A percentile compares a stretch with the other conserved stretches of the same genome.
phyloP scores from a whole-genome alignment of 1,140 invertebrate genomes.

The Rhagoletis zephyria region DNA sequence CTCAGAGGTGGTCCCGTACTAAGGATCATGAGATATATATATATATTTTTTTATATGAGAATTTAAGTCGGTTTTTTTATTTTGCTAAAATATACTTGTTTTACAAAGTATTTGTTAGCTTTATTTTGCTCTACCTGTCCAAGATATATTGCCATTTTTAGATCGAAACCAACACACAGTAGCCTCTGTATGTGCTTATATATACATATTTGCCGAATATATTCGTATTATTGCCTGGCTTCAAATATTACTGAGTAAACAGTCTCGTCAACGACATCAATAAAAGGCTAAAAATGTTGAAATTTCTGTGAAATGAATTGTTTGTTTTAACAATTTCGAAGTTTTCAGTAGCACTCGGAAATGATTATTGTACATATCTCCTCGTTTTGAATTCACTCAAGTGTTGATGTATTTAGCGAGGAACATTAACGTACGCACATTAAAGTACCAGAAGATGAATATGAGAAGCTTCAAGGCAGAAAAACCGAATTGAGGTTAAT shows the following conservation, averaged over 20 bases:
- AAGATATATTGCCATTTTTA: no score
- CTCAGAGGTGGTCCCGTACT: no score
- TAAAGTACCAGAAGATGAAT: not conserved
- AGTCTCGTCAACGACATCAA: slow-evolving; percentile 22
- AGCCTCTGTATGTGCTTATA: no score
- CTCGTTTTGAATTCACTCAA: not conserved
- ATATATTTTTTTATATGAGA: no score
- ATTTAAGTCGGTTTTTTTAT: no score
- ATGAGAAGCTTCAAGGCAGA: not conserved
- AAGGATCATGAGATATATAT: no score
- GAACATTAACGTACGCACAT: not conserved
- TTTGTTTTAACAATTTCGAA: slow-evolving; percentile 37
- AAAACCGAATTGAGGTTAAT: not conserved
- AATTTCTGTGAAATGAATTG: slow-evolving; percentile 44
- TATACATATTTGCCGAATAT: not conserved
- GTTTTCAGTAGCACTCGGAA: slow-evolving; percentile 12
- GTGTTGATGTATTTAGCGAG: slow-evolving; percentile 44
- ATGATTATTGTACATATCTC: not conserved
- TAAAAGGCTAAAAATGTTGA: slow-evolving; percentile 16
- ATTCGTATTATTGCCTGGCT: not conserved
- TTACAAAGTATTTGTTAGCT: no score
- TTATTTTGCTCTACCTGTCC: no score
- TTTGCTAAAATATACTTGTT: no score
- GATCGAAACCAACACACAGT: not conserved
- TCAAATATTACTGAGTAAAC: not conserved